Base-by-base conservation (phyloP, 2,888 invertebrate species). In the Penaeus monodon region DNA sequence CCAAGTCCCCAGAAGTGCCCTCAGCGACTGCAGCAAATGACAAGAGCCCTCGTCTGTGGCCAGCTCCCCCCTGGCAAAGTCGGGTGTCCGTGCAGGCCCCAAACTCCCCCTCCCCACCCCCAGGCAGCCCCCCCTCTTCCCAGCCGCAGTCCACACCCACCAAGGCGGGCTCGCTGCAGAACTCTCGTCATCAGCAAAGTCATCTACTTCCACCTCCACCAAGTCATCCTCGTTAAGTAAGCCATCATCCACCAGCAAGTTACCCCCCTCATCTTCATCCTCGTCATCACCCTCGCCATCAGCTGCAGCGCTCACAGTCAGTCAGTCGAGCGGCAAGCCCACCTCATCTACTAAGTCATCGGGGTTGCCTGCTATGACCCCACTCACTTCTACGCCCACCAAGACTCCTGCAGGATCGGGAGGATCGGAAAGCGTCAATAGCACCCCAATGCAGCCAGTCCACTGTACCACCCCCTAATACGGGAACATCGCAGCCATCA, bases 1-100 rank as follows among this genome's bases (percentile, higher is more conserved):
- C 81, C 10, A 88, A 88, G 70, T 81, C 78, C 24, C 84, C 88
- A 12, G 88, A 88, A 64, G 63, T 84, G n/a, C 68, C 77, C 22
- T 76, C 88, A 33, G 85, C 88, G 17, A 57, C 57, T 57, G 57
- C 17, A 20, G 17, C 57, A 57, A 57, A 14, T 0, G 57, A 57
- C 38, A 78, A 88, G 29, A 90, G 82, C 70, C 89, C 68, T 81
- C 83, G 64, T 85, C 84, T 20, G 22, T 84, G 7, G 73, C 66
- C 44, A 44, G 85, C 70, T 88, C 88, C 17, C 86, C 84, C 27
- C 57, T 57, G 17, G 24, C 81, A 57, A 88, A 84, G 76, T 84
- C 88, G n/a, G 81, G 68, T 10, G 44, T 76, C 22, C 68, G 82
- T 20, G 38, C 24, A 84, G 84, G 49, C 88, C 80, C 44, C 88